phyloP scores from a whole-genome alignment of 2,888 invertebrate species.

The Melanargia galathea region DNA sequence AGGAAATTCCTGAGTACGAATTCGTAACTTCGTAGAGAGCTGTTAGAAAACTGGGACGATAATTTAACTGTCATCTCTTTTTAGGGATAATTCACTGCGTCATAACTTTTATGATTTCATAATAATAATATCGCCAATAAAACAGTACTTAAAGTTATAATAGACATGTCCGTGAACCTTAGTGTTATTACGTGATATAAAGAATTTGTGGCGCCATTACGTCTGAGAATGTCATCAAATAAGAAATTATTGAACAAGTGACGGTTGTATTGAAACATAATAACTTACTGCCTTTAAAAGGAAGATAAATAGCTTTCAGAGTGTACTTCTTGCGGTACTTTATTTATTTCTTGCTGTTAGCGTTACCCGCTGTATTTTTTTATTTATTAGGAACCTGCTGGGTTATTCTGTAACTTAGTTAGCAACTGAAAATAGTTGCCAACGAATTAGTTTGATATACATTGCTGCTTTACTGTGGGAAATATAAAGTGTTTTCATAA shows the following conservation, averaged over 20 bases:
- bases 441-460: no score
- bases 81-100: slow-evolving; percentile 12
- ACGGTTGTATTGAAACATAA: neutral
- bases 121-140: slow-evolving; percentile 11
- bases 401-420: no score
- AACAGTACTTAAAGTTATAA: slow-evolving; percentile 11
- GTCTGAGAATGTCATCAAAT: neutral
- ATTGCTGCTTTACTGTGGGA: no score
- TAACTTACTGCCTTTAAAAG: no score
- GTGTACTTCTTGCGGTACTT: no score
- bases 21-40: neutral
- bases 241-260: slow-evolving; percentile 1
- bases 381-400: no score
- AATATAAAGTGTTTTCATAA: no score
- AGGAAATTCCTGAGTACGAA: neutral
- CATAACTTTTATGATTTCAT: slow-evolving; percentile 14
- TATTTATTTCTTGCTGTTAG: no score
- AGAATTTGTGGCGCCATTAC: neutral
- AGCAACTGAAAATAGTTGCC: no score
- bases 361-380: no score
- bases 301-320: neutral
- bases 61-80: neutral
- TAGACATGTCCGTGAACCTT: slow-evolving; percentile 12
- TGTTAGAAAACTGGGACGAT: slow-evolving; percentile 1
- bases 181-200: slow-evolving; percentile 16